Conservation (phyloP, 2,888 invertebrate genomes). For the Bombyx huttoni region DNA sequence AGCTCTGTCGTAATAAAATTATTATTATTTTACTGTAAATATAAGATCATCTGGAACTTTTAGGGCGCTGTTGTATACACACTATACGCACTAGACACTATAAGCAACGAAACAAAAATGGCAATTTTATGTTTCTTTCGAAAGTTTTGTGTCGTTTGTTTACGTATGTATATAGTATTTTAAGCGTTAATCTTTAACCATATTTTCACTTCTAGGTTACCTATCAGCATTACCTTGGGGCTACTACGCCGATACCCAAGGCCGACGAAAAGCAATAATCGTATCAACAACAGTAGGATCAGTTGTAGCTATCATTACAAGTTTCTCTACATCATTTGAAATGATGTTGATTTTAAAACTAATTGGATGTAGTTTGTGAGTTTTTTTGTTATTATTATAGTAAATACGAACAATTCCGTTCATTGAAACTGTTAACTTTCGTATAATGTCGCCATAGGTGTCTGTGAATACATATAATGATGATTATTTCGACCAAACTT, state of each 20-base stretch:
- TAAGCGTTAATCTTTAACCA: background rate
- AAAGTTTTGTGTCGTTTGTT: too few species aligned
- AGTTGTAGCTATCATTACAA: constrained; percentile 9
- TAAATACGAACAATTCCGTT: background rate
- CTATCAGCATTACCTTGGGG: constrained; percentile 66
- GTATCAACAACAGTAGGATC: constrained; percentile 11
- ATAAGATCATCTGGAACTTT: too few species aligned
- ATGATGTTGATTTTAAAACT: constrained; percentile 14
- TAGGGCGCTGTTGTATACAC: too few species aligned
- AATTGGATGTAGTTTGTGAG: constrained; percentile 13
- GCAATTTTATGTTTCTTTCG: background rate
- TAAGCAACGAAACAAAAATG: too few species aligned
- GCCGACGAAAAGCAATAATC: constrained; percentile 50
- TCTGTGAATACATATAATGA: too few species aligned
- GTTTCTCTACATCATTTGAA: constrained; percentile 11
- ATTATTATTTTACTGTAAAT: too few species aligned
- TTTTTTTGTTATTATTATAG: background rate
- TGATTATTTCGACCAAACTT: too few species aligned
- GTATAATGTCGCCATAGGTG: too few species aligned
- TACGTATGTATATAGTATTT: background rate
- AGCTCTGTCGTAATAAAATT: too few species aligned
- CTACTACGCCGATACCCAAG: constrained; percentile 75
- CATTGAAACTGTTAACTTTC: too few species aligned
- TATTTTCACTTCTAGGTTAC: constrained; percentile 10
- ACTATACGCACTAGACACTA: too few species aligned